phyloP scores from a whole-genome alignment of 2,888 invertebrate genomes.

The Atrina japonica region DNA sequence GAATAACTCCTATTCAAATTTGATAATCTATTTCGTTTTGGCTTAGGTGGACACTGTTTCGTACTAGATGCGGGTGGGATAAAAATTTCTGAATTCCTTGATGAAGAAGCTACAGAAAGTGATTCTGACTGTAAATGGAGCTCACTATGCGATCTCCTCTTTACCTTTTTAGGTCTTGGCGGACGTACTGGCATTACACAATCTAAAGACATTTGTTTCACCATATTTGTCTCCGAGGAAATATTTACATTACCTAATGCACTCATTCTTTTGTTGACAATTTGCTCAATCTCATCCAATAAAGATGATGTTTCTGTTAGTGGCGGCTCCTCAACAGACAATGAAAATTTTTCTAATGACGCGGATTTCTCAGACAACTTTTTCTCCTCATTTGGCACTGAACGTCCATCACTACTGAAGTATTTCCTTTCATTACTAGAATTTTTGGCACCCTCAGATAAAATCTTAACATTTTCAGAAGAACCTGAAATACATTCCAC shows the following conservation, averaged over 20 bases:
- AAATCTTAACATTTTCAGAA: no score
- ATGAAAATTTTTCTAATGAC: background rate
- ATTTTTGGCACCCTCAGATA: no score
- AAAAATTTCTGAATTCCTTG: conserved; percentile 38
- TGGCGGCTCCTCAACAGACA: conserved; percentile 10
- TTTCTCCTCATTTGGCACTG: background rate
- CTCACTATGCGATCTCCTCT: conserved; percentile 39
- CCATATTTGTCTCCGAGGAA: conserved; percentile 5
- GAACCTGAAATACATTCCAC: no score
- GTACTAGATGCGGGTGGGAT: conserved; percentile 43
- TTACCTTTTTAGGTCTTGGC: conserved; percentile 65
- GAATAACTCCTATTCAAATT: conserved; percentile 69
- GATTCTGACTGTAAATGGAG: conserved; percentile 45
- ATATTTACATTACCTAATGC: conserved; percentile 13
- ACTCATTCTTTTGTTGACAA: conserved; percentile 48
- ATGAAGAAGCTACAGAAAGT: conserved; percentile 54
- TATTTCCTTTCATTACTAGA: no score
- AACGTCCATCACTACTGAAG: no score
- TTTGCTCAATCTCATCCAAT: conserved; percentile 59
- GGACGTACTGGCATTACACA: conserved; percentile 59
- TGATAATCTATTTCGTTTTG: conserved; percentile 64
- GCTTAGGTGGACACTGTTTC: conserved; percentile 70
- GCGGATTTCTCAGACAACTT: background rate
- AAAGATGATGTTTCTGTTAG: conserved; percentile 52
- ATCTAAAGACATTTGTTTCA: no score